phyloP scores from a whole-genome alignment of 2,888 invertebrate genomes.

The Euplagia quadripunctaria region DNA sequence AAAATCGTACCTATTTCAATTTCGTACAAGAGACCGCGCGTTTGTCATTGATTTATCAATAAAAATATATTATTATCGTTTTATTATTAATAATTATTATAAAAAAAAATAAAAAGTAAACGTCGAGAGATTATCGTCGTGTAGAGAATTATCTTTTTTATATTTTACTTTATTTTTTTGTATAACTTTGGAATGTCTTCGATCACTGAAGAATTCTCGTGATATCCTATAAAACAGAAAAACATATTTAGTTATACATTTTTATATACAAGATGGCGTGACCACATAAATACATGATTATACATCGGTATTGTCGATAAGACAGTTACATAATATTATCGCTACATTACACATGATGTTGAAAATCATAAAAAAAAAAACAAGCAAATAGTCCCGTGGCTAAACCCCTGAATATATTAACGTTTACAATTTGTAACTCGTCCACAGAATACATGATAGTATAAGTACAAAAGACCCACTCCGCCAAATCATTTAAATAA shows the following conservation, averaged over 20 bases:
- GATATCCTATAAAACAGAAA: slow-evolving; percentile 69
- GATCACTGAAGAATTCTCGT: slow-evolving; percentile 82
- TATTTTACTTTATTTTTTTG: slow-evolving; percentile 34
- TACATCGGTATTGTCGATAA: too few species aligned
- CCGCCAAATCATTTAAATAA: too few species aligned
- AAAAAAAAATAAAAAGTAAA: slow-evolving; percentile 61
- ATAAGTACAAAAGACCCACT: too few species aligned
- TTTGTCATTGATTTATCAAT: slow-evolving; percentile 35
- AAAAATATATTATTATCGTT: slow-evolving; percentile 49
- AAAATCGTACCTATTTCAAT: slow-evolving; percentile 33
- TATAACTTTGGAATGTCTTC: slow-evolving; percentile 79
- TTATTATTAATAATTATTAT: slow-evolving; percentile 44
- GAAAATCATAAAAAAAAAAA: too few species aligned
- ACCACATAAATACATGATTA: too few species aligned
- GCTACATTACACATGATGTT: too few species aligned
- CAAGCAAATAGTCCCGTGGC: too few species aligned
- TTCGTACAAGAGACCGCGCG: slow-evolving; percentile 36
- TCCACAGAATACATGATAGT: too few species aligned
- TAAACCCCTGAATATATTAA: too few species aligned
- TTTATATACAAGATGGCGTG: background rate
- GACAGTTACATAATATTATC: too few species aligned
- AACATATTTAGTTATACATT: background rate
- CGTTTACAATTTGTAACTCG: too few species aligned
- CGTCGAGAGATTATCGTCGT: slow-evolving; percentile 79
- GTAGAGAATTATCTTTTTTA: slow-evolving; percentile 62